Base-by-base conservation (phyloP, 2,888 invertebrate species). In the Eristalinus aeneus region DNA sequence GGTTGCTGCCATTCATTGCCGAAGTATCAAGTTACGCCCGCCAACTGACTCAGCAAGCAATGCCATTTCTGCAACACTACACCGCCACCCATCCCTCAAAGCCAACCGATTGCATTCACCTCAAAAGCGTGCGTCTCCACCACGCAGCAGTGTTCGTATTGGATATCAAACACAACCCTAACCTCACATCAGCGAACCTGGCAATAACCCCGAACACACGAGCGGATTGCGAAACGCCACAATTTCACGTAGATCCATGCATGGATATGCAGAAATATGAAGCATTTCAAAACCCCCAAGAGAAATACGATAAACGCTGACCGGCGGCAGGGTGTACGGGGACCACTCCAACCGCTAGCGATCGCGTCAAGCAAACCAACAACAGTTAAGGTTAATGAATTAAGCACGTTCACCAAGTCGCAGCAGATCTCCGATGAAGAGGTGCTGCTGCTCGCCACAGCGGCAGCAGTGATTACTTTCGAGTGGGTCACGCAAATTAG, bases 331-430 rank as follows among this genome's bases (percentile, higher is more conserved):
- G 8, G 23, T 54, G n/a, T 9, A 31, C 16, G 65, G 36, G 9
- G 61, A 64, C 39, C 53, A 60, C 78, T 31, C 67, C 65, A 79
- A 73, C 78, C 72, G 60, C 65, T 65, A 68, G 61, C 69, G 60
- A 22, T 56, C 63, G 39, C 11, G 8, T 20, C 39, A 39, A 39
- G 39, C 39, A 22, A n/a, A 73, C 39, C 39, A 64, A 46, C 73
- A 72, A 83, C 73, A 63, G 83, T 83, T 78, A 77, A 83, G 83
- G 83, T 83, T 83, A 83, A 78, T 83, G 83, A 78, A 83, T 83
- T 83, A 78, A 78, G 78, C 83, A 83, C 83, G 83, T 78, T 73
- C 63, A 65, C 60, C 58, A 16, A 53, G 69, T 36, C 71, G 39
- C 46, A 2, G 10, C 34, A 34, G 1, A 34, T 34, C 34, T n/a